Conservation (phyloP, 2,113 vertebrate species). For the Odobenus rosmarus region DNA sequence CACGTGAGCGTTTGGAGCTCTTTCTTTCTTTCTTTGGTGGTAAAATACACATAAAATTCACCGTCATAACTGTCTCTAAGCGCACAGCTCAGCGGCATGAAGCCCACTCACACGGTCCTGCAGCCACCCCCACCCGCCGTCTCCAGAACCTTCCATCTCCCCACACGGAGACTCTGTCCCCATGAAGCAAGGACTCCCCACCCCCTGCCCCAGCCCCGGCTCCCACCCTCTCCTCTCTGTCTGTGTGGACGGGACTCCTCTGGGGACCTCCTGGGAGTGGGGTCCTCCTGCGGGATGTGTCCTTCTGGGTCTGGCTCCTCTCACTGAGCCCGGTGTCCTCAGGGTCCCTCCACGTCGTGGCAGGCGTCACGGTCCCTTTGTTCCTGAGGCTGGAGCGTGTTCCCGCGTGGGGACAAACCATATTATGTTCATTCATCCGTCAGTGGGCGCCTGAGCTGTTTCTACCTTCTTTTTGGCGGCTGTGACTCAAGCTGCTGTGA, state of each 20-base stretch:
- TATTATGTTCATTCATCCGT: fast-evolving
- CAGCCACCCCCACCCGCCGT: fast-evolving
- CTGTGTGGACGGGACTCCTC: not conserved
- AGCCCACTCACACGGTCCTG: fast-evolving
- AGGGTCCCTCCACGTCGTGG: fast-evolving
- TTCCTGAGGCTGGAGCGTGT: not conserved
- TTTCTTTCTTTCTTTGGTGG: not conserved
- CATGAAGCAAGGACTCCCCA: fast-evolving
- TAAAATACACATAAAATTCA: not conserved
- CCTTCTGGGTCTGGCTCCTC: not conserved
- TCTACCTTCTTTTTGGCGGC: not conserved
- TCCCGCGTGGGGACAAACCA: not conserved
- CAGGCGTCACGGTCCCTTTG: not conserved
- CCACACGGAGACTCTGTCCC: not conserved
- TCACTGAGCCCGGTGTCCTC: not conserved
- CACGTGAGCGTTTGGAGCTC: not conserved
- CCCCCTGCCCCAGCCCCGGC: not conserved
- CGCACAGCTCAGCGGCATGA: fast-evolving
- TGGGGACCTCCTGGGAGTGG: not conserved
- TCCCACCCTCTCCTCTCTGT: not conserved
- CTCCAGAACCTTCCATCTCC: not conserved
- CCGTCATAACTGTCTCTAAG: not conserved
- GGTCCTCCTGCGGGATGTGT: not conserved
- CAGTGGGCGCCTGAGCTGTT: not conserved
- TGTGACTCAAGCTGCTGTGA: not conserved